Percentiles rank a stretch among this genome's conserved stretches.
phyloP scores from a whole-genome alignment of 2,797 vertebrate genomes.

The Lutjanus campechanus region DNA sequence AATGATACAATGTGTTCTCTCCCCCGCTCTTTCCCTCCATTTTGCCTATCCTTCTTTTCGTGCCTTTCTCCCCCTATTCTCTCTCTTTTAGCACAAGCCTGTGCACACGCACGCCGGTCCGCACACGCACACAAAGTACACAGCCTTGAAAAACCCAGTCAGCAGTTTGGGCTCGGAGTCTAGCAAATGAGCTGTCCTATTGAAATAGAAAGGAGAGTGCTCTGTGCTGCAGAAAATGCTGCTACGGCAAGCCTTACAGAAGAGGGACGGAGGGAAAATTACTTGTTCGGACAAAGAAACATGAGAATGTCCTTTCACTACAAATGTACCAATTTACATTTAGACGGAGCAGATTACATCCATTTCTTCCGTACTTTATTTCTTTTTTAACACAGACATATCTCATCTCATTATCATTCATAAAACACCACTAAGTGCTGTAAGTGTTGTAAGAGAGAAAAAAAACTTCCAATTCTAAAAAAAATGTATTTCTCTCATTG shows the following conservation, averaged over 20 bases:
- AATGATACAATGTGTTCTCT: slow-evolving; percentile 84
- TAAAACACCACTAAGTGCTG: slow-evolving; percentile 71
- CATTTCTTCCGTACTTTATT: slow-evolving; percentile 70
- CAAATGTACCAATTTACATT: slow-evolving; percentile 88
- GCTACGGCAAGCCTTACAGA: slow-evolving; percentile 84
- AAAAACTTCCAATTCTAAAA: slow-evolving; percentile 53
- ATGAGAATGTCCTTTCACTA: slow-evolving; percentile 85
- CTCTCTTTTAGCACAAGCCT: slow-evolving; percentile 68
- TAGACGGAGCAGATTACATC: slow-evolving; percentile 82
- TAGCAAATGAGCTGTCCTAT: slow-evolving; percentile 92
- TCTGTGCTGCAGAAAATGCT: slow-evolving; percentile 86
- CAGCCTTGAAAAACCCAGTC: slow-evolving; percentile 86
- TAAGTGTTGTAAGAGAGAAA: slow-evolving; percentile 44
- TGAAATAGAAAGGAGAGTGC: slow-evolving; percentile 88
- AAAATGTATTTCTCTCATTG: slow-evolving; percentile 56
- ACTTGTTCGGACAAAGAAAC: slow-evolving; percentile 88
- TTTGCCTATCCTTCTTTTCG: slow-evolving; percentile 70
- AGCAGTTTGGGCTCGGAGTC: slow-evolving; percentile 87
- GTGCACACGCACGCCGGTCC: slow-evolving; percentile 52
- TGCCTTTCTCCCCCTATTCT: slow-evolving; percentile 54
- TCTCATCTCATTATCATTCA: slow-evolving; percentile 76
- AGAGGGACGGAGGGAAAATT: slow-evolving; percentile 82
- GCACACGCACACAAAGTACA: slow-evolving; percentile 70
- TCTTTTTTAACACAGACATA: slow-evolving; percentile 35
- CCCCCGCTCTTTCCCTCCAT: slow-evolving; percentile 67